Evolutionary conservation across 2,888 invertebrate genomes (phyloP).

Genomic region (Pherbina coryleti): DNA sequence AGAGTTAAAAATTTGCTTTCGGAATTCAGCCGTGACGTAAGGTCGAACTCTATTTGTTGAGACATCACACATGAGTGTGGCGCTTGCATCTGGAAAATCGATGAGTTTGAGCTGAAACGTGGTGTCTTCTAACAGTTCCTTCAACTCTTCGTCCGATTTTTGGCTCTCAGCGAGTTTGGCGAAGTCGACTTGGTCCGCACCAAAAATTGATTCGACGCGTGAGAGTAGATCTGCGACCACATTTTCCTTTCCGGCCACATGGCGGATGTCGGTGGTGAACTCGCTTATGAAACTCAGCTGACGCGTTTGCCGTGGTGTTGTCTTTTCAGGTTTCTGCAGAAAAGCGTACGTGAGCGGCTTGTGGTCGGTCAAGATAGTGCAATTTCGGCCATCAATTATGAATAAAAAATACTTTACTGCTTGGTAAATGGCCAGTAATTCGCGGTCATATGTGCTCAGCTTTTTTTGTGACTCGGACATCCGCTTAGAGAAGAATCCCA

Average conservation of each 20-base stretch:
- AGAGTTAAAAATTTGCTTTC: conserved; percentile 15
- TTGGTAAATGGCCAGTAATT: no score
- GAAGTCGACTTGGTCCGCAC: conserved; percentile 6
- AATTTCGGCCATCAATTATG: no score
- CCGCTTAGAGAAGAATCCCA: conserved; percentile 7
- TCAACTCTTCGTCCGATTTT: conserved; percentile 5
- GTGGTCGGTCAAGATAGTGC: no score
- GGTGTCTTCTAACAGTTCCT: neutral
- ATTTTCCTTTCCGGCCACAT: no score
- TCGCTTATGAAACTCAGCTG: no score
- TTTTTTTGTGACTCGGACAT: conserved; percentile 10
- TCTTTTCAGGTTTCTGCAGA: no score
- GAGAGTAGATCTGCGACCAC: conserved; percentile 19
- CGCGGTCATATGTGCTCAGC: conserved; percentile 20
- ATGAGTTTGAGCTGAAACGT: conserved; percentile 12
- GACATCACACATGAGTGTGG: conserved; percentile 10
- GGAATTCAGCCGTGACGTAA: no score
- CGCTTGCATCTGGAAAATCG: neutral
- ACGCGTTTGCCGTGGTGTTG: no score
- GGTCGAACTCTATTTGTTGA: neutral
- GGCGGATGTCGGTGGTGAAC: no score
- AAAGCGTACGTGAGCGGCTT: no score
- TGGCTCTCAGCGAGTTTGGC: conserved; percentile 22
- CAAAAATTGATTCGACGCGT: conserved; percentile 8
- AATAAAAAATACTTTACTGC: no score